These are phyloP conservation scores for Pimephales promelas DNA, from an alignment of 2,113 vertebrate genomes.

Conservation along the genomic window DNA sequence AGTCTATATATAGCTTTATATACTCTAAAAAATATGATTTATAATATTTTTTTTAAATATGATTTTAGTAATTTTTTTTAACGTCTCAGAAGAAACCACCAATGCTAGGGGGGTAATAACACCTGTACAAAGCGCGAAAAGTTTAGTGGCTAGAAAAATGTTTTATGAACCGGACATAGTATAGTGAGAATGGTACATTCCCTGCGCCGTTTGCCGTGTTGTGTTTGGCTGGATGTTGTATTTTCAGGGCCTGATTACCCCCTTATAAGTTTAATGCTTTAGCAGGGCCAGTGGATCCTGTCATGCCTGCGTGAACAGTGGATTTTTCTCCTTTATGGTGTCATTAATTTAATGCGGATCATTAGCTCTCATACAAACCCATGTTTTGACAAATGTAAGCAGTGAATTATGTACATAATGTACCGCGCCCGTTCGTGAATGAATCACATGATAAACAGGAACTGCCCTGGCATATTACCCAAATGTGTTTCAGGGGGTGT, in stretches of 20 bases:
- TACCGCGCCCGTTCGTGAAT: slow-evolving; percentile 75
- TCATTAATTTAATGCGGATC: slow-evolving; percentile 98
- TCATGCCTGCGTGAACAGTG: slow-evolving; percentile 80
- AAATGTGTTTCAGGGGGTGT: slow-evolving; percentile 66
- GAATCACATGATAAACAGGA: slow-evolving; percentile 91
- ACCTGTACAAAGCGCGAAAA: neutral
- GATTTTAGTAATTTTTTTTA: too few species aligned
- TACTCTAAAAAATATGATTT: too few species aligned
- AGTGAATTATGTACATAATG: slow-evolving; percentile 92
- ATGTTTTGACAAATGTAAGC: slow-evolving; percentile 95
- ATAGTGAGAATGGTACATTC: slow-evolving; percentile 6
- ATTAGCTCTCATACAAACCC: slow-evolving; percentile 91
- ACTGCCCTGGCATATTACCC: slow-evolving; percentile 75
- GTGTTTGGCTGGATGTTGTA: slow-evolving; percentile 40
- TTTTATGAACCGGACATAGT: slow-evolving; percentile 29
- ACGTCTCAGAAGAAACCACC: neutral
- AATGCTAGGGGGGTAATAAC: too few species aligned
- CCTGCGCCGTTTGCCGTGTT: slow-evolving; percentile 13
- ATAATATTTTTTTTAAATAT: too few species aligned
- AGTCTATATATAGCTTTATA: too few species aligned
- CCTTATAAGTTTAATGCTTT: slow-evolving; percentile 85
- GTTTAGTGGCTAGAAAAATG: slow-evolving; percentile 1
- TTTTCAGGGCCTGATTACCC: slow-evolving; percentile 60
- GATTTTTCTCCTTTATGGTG: slow-evolving; percentile 97
- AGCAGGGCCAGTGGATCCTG: slow-evolving; percentile 86